phyloP scores from a whole-genome alignment of 2,113 vertebrate genomes.

The Rafetus swinhoei region DNA sequence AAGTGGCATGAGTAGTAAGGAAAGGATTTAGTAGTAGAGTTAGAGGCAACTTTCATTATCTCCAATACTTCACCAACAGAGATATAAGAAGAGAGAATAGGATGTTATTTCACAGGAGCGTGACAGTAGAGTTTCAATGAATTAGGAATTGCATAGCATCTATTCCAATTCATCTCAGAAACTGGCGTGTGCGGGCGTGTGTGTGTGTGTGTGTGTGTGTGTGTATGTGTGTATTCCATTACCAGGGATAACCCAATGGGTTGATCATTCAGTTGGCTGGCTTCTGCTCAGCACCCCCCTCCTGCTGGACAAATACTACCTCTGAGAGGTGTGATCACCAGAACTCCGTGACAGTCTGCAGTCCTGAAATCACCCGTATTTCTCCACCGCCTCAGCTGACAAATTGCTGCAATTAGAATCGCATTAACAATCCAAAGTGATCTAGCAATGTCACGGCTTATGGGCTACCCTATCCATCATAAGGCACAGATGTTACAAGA shows the following conservation, averaged over 20 bases:
- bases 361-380: background rate
- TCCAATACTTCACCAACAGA: background rate
- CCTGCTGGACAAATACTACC: background rate
- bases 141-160: background rate
- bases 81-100: background rate
- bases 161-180: background rate
- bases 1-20: background rate
- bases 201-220: fast-evolving
- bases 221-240: too few relatives aligned
- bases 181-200: fast-evolving
- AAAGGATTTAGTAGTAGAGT: background rate
- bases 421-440: background rate
- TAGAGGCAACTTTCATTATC: background rate
- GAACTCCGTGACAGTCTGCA: fast-evolving
- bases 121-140: background rate
- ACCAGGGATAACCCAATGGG: fast-evolving
- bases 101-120: background rate
- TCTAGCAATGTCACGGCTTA: conserved; percentile 7
- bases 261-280: background rate
- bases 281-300: background rate
- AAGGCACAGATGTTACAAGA: background rate
- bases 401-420: conserved; percentile 25
- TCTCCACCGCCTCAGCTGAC: background rate
- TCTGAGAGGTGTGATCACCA: background rate
- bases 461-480: conserved; percentile 18